Evolutionary conservation across 35 echinoderm and acorn worm species (phyloP).

Genomic region (Ophiothrix spiculata): DNA sequence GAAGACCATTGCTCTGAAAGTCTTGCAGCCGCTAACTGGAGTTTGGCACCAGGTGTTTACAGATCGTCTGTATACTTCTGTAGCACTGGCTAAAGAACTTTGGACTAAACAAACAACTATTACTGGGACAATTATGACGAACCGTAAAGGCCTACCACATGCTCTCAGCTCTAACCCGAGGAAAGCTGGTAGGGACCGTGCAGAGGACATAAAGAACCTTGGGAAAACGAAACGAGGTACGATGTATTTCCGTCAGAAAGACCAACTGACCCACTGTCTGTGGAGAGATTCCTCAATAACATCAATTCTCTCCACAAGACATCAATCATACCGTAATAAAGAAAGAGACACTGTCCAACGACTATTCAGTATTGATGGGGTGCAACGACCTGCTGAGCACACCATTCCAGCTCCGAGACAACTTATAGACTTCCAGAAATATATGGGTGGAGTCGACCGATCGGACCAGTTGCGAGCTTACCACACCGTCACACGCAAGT

Average conservation of each 20-base stretch:
- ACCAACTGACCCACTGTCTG: background rate
- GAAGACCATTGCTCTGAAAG: background rate
- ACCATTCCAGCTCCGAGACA: background rate
- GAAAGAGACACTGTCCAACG: background rate
- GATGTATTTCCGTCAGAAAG: slow-evolving; percentile 4
- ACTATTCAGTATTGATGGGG: background rate
- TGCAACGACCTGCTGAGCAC: background rate
- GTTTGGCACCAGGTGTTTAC: background rate
- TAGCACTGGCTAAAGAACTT: slow-evolving; percentile 1
- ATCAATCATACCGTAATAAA: background rate
- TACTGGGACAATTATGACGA: background rate
- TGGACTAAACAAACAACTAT: background rate
- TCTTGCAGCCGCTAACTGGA: background rate
- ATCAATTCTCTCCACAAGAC: slow-evolving; percentile 5
- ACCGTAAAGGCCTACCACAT: background rate
- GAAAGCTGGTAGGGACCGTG: too few relatives aligned
- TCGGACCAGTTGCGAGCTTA: slow-evolving; percentile 24
- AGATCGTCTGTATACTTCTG: slow-evolving; percentile 5
- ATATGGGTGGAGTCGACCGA: slow-evolving; percentile 42
- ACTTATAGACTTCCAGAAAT: slow-evolving; percentile 13
- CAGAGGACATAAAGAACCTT: too few relatives aligned
- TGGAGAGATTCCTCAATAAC: slow-evolving; percentile 22
- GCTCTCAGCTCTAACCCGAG: too few relatives aligned
- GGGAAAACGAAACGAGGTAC: background rate
- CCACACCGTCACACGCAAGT: slow-evolving; percentile 15